These are phyloP conservation scores for Rhagonycha lutea DNA, from an alignment of 2,888 invertebrate genomes.

Conservation along the genomic window DNA sequence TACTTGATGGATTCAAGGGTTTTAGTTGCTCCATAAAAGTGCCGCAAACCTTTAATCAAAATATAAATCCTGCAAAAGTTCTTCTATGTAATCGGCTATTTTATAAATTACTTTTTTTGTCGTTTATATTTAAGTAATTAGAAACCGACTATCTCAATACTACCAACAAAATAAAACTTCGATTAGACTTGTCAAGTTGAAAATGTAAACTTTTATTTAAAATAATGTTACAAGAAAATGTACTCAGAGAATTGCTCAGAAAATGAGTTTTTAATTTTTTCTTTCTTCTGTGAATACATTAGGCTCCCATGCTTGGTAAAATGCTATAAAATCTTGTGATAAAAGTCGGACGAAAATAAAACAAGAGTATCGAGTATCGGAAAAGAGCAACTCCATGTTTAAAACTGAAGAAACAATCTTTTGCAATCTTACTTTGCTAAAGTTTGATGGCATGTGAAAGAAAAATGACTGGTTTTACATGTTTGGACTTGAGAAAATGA, in stretches of 20 bases:
- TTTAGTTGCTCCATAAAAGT: slow-evolving; percentile 33
- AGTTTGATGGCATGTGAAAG: slow-evolving; percentile 52
- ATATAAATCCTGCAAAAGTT: slow-evolving; percentile 30
- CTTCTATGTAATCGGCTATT: slow-evolving; percentile 8
- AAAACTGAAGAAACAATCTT: slow-evolving; percentile 54
- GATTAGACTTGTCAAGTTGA: background rate
- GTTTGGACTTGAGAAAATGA: slow-evolving; percentile 43
- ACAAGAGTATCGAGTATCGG: slow-evolving; percentile 30
- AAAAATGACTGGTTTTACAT: slow-evolving; percentile 47
- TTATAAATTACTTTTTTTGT: background rate
- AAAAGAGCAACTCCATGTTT: slow-evolving; percentile 49
- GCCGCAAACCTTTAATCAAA: slow-evolving; percentile 33
- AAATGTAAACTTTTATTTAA: background rate
- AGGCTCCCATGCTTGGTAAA: slow-evolving; percentile 14
- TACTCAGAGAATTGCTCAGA: slow-evolving; percentile 43
- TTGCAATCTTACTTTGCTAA: slow-evolving; percentile 53
- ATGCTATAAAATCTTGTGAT: slow-evolving; percentile 29
- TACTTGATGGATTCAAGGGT: slow-evolving; percentile 43
- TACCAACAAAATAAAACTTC: background rate
- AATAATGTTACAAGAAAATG: slow-evolving; percentile 38
- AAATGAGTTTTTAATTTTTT: slow-evolving; percentile 40
- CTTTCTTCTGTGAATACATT: slow-evolving; percentile 23
- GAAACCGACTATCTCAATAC: background rate
- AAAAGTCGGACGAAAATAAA: slow-evolving; percentile 25
- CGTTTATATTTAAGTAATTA: background rate